A percentile compares a stretch with the other conserved stretches of the same genome.
These are phyloP conservation scores for Ictalurus furcatus DNA, from an alignment of 2,113 vertebrate species.

Conservation along the genomic window DNA sequence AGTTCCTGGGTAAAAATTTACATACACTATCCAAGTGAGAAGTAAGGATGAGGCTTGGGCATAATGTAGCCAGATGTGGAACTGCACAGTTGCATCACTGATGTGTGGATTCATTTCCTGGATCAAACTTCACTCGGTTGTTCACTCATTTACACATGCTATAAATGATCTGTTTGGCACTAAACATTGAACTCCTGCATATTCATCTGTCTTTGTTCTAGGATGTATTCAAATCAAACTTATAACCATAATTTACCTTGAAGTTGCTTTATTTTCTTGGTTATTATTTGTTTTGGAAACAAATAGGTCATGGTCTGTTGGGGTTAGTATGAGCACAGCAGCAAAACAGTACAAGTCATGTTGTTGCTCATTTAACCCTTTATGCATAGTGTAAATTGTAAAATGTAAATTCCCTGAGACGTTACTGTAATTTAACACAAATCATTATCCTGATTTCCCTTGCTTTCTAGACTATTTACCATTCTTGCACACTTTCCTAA, in stretches of 20 bases:
- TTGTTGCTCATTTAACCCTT: neutral
- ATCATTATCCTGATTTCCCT: neutral
- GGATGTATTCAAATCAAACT: conserved; percentile 36
- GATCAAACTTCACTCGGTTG: neutral
- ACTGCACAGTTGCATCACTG: neutral
- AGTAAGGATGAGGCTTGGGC: neutral
- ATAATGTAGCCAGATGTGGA: neutral
- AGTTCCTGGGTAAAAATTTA: neutral
- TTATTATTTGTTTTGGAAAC: conserved; percentile 35
- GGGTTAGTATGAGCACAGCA: neutral
- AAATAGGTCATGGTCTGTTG: neutral
- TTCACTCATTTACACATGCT: neutral
- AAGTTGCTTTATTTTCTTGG: neutral
- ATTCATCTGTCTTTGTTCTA: neutral
- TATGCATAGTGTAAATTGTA: neutral
- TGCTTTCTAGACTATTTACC: neutral
- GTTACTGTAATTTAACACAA: neutral
- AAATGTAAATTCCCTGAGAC: neutral
- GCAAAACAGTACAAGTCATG: neutral
- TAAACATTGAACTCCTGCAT: neutral
- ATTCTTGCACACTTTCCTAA: neutral
- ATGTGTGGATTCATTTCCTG: neutral
- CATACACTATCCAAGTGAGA: neutral
- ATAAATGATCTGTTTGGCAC: neutral
- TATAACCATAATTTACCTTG: neutral